Conservation (phyloP, 2,888 invertebrate species). For the Euspilapteryx auroguttella region DNA sequence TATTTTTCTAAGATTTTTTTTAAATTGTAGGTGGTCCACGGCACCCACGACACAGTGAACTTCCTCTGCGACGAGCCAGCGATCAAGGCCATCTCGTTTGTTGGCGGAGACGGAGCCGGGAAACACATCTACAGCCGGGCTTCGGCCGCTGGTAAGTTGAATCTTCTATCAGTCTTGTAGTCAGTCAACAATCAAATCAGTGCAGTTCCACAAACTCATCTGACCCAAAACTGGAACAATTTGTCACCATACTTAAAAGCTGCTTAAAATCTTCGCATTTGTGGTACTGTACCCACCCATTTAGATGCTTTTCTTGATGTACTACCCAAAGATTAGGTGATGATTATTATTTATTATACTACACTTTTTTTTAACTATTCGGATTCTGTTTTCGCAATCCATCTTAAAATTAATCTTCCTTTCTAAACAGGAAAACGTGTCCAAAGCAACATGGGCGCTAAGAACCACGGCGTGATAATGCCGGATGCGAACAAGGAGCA, state of each 20-base stretch:
- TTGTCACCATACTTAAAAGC: too few relatives aligned
- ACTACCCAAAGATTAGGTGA: too few relatives aligned
- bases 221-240: too few relatives aligned
- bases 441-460: conserved; percentile 99
- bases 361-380: background rate
- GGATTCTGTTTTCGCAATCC: background rate
- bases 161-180: background rate
- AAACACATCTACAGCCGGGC: conserved; percentile 94
- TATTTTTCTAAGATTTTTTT: too few relatives aligned
- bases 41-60: conserved; percentile 91
- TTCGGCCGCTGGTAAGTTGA: conserved; percentile 76
- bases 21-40: conserved; percentile 82
- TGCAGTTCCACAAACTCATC: too few relatives aligned
- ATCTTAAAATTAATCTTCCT: background rate
- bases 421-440: conserved; percentile 71
- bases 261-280: too few relatives aligned
- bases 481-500: conserved; percentile 98
- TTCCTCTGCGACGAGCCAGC: conserved; percentile 97
- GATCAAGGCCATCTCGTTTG: conserved; percentile 96
- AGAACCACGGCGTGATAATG: conserved; percentile 97
- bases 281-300: too few relatives aligned
- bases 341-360: background rate
- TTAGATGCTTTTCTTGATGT: too few relatives aligned
- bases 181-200: too few relatives aligned
- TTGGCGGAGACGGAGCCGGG: conserved; percentile 96